Conservation (phyloP, 2,888 invertebrate species). For the Helicoverpa assulta region DNA sequence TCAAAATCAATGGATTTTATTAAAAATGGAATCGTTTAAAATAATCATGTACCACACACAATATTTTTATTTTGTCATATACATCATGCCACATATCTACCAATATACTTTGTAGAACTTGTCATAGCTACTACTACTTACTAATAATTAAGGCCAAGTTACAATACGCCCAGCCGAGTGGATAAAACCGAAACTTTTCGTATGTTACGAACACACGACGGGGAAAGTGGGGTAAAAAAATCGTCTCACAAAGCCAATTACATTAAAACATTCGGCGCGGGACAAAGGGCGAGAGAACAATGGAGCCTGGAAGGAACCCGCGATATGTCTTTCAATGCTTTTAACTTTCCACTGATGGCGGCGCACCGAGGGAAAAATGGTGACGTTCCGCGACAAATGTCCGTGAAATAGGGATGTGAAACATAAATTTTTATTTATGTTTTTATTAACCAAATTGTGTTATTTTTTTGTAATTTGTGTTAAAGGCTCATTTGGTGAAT, state of each 20-base stretch:
- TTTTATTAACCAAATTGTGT: conserved; percentile 7
- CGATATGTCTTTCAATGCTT: conserved; percentile 90
- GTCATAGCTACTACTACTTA: conserved; percentile 46
- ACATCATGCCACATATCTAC: background rate
- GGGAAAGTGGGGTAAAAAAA: conserved; percentile 77
- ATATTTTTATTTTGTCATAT: background rate
- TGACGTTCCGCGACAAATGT: conserved; percentile 89
- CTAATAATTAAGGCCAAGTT: conserved; percentile 58
- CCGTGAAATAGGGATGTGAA: conserved; percentile 80
- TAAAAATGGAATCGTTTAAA: too few species aligned
- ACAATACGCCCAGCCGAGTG: conserved; percentile 60
- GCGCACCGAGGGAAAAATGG: conserved; percentile 85
- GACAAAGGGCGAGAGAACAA: conserved; percentile 89
- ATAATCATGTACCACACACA: too few species aligned
- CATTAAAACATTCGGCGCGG: conserved; percentile 89
- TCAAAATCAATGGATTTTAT: too few species aligned
- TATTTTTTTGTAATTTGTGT: background rate
- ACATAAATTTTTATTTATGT: conserved; percentile 16
- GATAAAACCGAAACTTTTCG: conserved; percentile 67
- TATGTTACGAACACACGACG: conserved; percentile 64
- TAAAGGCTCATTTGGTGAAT: background rate
- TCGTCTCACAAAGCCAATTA: conserved; percentile 89
- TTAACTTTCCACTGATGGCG: conserved; percentile 90
- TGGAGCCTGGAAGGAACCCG: conserved; percentile 85
- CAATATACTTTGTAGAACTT: background rate